These are phyloP conservation scores for Panthera uncia DNA, from an alignment of 2,113 vertebrate species.

Conservation along the genomic window DNA sequence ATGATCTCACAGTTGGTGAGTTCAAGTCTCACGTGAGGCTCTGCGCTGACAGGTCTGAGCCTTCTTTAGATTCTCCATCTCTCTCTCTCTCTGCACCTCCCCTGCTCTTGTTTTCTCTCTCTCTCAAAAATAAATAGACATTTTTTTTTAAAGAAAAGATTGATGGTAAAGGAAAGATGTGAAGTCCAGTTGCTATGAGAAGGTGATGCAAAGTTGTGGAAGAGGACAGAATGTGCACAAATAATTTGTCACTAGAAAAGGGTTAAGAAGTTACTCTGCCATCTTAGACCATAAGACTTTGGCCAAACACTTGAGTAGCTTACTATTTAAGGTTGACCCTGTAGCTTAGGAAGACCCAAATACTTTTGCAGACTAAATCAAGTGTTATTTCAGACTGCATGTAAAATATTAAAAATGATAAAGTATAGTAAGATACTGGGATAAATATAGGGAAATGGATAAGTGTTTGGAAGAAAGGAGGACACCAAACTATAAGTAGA, in stretches of 20 bases:
- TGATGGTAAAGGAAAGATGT: neutral
- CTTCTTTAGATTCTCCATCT: too few relatives aligned
- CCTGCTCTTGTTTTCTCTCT: too few relatives aligned
- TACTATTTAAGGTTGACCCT: neutral
- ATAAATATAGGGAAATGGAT: neutral
- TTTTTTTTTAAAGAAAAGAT: neutral
- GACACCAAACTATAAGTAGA: neutral
- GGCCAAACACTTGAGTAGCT: neutral
- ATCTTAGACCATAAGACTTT: neutral
- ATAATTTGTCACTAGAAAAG: neutral
- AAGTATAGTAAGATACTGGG: neutral
- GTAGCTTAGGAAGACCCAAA: neutral
- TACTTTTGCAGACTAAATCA: neutral
- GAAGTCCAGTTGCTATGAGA: neutral
- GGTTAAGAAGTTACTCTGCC: neutral
- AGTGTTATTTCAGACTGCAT: neutral
- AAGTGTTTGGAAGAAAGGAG: neutral
- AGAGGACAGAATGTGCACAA: neutral
- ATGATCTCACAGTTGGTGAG: too few relatives aligned
- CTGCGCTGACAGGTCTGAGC: too few relatives aligned
- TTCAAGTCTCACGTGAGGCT: too few relatives aligned
- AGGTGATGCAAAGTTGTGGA: neutral
- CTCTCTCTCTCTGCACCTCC: too few relatives aligned
- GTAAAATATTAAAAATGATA: neutral
- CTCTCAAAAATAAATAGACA: too few relatives aligned